A percentile compares a stretch with the other conserved stretches of the same genome.
phyloP scores from a whole-genome alignment of 2,888 invertebrate species.

The Polyommatus icarus region DNA sequence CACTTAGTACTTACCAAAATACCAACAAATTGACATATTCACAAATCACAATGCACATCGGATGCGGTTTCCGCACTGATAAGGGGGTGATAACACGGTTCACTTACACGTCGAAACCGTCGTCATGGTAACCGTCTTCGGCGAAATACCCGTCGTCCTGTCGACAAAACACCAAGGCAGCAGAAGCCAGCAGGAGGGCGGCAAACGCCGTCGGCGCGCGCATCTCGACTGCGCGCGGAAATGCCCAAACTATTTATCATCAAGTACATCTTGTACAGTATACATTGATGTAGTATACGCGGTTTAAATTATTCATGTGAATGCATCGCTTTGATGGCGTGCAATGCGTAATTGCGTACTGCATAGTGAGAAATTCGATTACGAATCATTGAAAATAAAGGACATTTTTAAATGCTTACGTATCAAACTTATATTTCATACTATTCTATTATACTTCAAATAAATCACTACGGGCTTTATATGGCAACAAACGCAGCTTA shows the following conservation, averaged over 20 bases:
- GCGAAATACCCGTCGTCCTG: conserved; percentile 66
- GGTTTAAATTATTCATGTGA: not conserved
- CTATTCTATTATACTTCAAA: too few relatives aligned
- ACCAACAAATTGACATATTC: conserved; percentile 29
- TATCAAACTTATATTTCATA: too few relatives aligned
- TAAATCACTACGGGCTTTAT: too few relatives aligned
- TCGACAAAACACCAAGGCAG: conserved; percentile 61
- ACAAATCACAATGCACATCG: conserved; percentile 35
- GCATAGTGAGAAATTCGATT: not conserved
- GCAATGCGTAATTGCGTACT: not conserved
- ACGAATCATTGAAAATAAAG: not conserved
- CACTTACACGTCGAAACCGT: conserved; percentile 72
- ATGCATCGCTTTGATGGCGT: not conserved
- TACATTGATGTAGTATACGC: not conserved
- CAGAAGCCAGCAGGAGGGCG: conserved; percentile 60
- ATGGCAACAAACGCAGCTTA: too few relatives aligned
- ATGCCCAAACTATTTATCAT: conserved; percentile 57
- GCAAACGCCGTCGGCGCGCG: conserved; percentile 67
- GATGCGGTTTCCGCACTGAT: conserved; percentile 36
- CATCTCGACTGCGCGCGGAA: conserved; percentile 72
- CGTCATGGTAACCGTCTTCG: conserved; percentile 66
- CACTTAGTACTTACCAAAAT: conserved; percentile 18
- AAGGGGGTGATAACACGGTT: conserved; percentile 38
- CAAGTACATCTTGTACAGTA: not conserved
- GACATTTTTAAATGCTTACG: too few relatives aligned